Base-by-base conservation (phyloP, 2,113 vertebrate species). In the Anthoscopus minutus region DNA sequence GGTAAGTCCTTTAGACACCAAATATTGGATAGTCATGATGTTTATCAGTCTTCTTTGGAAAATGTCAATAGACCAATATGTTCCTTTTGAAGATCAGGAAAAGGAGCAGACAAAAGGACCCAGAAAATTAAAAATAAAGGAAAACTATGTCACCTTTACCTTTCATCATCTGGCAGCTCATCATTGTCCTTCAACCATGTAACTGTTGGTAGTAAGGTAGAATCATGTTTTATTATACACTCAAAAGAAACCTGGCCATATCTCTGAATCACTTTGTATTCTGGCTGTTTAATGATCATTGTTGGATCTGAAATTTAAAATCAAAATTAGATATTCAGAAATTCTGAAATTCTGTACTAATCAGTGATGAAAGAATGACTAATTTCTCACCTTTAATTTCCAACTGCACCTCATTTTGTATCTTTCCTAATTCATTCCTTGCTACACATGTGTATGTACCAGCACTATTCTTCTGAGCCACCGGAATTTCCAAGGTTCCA, bases 371-470 rank as follows among this genome's bases (percentile, higher is more conserved):
- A 66, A 62, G 15, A 67, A 28, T 28, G 14, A 60, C 35, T 35
- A 0, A 62, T 88, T 57, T 88, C 97, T 98, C 97, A 99, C 99
- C 99, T 99, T 99, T 99, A 97, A 99, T 98, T 97, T 99, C 98
- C 97, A 99, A 96, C 37, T 97, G 98, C 72, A 99, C 97, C 27
- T 99, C 98, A 93, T 99, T 99, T 97, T 99, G 98, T 62, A 88
- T 96, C 64, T 97, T 98, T 28, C 99, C 99, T 33, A 99, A 97
- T 51, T 82, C 92, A 97, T 99, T 99, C 40, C 96, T 97, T 92
- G 99, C 99, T 74, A 98, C 97, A n/a, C 99, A 99, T 2, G 98
- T 99, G 78, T 99, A 99, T 37, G 98, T 98, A 53, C 99, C 99
- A 12, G 97, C 95, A 88, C 98, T 98, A 58, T 95, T 95, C 44